phyloP scores from a whole-genome alignment of 2,888 invertebrate genomes.

The Stenotaenia linearis region DNA sequence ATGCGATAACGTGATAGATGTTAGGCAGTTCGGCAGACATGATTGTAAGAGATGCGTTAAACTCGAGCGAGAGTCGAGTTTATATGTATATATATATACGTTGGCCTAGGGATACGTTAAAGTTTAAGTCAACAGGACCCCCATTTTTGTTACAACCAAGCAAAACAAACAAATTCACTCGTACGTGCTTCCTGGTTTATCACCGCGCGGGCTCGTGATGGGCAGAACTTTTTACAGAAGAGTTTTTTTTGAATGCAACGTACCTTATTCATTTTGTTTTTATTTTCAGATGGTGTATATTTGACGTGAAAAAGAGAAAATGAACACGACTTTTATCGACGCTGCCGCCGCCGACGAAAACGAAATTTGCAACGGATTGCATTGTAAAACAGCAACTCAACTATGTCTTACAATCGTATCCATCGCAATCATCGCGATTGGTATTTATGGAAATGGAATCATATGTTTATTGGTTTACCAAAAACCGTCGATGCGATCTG shows the following conservation, averaged over 20 bases:
- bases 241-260: no score
- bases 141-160: background rate
- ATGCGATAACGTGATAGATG: constrained; percentile 1
- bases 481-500: constrained; percentile 44
- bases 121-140: background rate
- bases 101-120: background rate
- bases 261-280: background rate
- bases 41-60: background rate
- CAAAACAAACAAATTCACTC: background rate
- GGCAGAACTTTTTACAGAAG: no score
- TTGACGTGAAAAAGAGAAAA: no score
- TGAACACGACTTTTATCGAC: background rate
- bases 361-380: background rate
- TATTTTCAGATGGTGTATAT: background rate
- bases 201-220: no score
- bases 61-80: background rate
- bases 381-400: background rate
- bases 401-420: background rate
- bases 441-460: constrained; percentile 39
- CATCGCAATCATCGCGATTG: background rate
- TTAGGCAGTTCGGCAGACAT: constrained; percentile 28
- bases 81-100: background rate
- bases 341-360: no score
- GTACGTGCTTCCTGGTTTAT: background rate
- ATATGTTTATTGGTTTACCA: constrained; percentile 43